These are phyloP conservation scores for Cephus pygmeus DNA, from an alignment of 2,888 invertebrate genomes.

Conservation along the genomic window DNA sequence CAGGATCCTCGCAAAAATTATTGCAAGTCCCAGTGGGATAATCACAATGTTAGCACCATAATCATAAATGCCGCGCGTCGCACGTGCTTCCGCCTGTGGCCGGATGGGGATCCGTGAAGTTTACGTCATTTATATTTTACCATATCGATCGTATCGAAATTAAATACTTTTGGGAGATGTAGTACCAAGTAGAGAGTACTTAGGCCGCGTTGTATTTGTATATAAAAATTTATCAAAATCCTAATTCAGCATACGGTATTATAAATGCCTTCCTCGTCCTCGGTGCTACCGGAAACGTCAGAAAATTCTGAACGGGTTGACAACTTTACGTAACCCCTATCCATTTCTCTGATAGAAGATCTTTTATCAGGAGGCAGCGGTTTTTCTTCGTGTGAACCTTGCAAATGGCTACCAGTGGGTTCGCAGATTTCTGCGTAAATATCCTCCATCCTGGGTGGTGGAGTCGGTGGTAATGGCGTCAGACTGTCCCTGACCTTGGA, in stretches of 20 bases:
- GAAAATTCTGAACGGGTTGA: conserved; percentile 58
- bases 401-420: conserved; percentile 23
- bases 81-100: not conserved
- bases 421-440: conserved; percentile 65
- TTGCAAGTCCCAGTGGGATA: no score
- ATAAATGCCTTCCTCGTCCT: conserved; percentile 64
- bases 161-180: not conserved
- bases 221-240: not conserved
- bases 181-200: not conserved
- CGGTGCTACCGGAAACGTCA: conserved; percentile 52
- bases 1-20: no score
- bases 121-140: not conserved
- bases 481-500: conserved; percentile 62
- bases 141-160: not conserved
- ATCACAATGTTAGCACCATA: no score
- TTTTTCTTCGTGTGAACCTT: conserved; percentile 38
- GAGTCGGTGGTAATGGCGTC: conserved; percentile 54
- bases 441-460: conserved; percentile 56
- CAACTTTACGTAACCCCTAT: conserved; percentile 58
- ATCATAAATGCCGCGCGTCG: not conserved
- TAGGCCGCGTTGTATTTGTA: not conserved
- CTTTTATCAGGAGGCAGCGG: conserved; percentile 35
- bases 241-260: conserved; percentile 62
- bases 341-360: conserved; percentile 46
- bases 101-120: not conserved